Percentiles rank a stretch among this genome's conserved stretches.
Evolutionary conservation across 2,888 invertebrate genomes (phyloP).

Genomic region (Athrips mouffetella): DNA sequence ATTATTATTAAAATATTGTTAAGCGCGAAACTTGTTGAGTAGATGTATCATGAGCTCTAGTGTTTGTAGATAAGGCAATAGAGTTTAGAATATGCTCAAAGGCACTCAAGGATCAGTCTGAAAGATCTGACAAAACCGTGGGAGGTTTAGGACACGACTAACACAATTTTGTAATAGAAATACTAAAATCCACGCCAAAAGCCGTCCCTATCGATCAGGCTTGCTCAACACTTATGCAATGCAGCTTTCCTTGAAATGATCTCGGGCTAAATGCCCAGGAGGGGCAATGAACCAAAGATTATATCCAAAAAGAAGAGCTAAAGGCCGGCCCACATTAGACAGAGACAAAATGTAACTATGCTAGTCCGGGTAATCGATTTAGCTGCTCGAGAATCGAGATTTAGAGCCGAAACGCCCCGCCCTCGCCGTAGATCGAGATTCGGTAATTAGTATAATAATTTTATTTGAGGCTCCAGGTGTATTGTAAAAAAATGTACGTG

Average conservation of each 20-base stretch:
- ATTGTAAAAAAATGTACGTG: slow-evolving; percentile 39
- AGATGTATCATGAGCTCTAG: too few relatives aligned
- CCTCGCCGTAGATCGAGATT: slow-evolving; percentile 50
- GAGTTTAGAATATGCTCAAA: too few relatives aligned
- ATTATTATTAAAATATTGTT: too few relatives aligned
- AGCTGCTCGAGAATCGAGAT: slow-evolving; percentile 43
- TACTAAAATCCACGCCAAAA: slow-evolving; percentile 11
- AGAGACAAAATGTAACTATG: slow-evolving; percentile 68
- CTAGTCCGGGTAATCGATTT: slow-evolving; percentile 70
- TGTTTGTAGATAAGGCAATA: too few relatives aligned
- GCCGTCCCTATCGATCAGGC: slow-evolving; percentile 8
- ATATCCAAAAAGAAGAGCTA: slow-evolving; percentile 62
- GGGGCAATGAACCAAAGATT: slow-evolving; percentile 69
- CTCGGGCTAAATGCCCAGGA: slow-evolving; percentile 43
- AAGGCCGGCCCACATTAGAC: slow-evolving; percentile 67
- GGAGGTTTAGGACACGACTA: slow-evolving; percentile 13
- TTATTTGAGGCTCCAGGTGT: slow-evolving; percentile 50
- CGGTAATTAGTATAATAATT: slow-evolving; percentile 74
- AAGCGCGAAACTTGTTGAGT: too few relatives aligned
- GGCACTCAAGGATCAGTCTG: slow-evolving; percentile 1
- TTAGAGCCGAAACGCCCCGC: slow-evolving; percentile 18
- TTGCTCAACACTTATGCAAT: slow-evolving; percentile 21
- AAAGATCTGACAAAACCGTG: slow-evolving; percentile 7
- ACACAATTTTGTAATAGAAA: slow-evolving; percentile 13
- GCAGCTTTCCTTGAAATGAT: slow-evolving; percentile 27